Conservation (phyloP, 2,113 vertebrate species). For the Rhinolophus sinicus region DNA sequence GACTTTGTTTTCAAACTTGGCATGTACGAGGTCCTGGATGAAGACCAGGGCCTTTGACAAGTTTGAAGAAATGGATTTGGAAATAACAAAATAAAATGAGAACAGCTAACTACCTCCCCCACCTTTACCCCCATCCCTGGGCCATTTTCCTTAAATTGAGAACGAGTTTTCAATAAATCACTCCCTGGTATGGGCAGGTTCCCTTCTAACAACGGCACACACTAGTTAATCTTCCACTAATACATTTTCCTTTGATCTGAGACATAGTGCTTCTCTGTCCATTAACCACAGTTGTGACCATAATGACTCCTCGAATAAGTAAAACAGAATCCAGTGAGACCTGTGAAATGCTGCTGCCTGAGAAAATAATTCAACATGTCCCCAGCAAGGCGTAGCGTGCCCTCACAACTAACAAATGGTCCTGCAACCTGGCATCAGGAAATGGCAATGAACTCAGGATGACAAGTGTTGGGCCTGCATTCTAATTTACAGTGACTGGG, state of each 20-base stretch:
- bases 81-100: conserved; percentile 67
- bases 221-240: conserved; percentile 71
- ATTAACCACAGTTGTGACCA: conserved; percentile 20
- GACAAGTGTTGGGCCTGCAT: not conserved
- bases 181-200: conserved; percentile 22
- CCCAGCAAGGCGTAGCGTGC: not conserved
- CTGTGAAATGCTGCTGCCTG: not conserved
- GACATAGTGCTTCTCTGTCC: conserved; percentile 65
- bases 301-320: conserved; percentile 1
- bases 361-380: not conserved
- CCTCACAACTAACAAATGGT: not conserved
- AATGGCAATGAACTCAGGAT: not conserved
- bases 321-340: conserved; percentile 29
- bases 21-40: conserved; percentile 75
- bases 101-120: conserved; percentile 48
- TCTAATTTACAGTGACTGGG: not conserved
- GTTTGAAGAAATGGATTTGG: conserved; percentile 73
- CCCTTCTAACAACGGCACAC: conserved; percentile 39
- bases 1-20: conserved; percentile 82
- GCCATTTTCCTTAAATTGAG: conserved; percentile 44
- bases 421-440: not conserved
- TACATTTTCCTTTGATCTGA: conserved; percentile 69
- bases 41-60: conserved; percentile 75
- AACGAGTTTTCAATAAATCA: conserved; percentile 64
- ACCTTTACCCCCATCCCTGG: conserved; percentile 58